Evolutionary conservation across 2,888 invertebrate genomes (phyloP).

Genomic region (Sesia apiformis): DNA sequence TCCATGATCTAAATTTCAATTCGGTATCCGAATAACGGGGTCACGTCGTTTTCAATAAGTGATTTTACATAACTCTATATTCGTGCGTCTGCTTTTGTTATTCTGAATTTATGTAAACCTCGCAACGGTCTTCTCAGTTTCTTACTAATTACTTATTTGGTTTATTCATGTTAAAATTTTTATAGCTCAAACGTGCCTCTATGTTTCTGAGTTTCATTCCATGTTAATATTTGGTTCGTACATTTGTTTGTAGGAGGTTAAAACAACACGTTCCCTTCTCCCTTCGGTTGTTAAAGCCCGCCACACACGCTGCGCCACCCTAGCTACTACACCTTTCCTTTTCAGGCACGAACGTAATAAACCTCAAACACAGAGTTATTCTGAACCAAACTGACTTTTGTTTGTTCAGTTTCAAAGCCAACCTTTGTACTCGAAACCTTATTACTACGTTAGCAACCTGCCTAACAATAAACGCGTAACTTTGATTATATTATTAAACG

Average conservation of each 20-base stretch:
- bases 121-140: neutral
- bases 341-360: slow-evolving; percentile 21
- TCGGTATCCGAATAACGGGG: slow-evolving; percentile 60
- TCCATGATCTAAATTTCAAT: slow-evolving; percentile 65
- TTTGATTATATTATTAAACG: too few relatives aligned
- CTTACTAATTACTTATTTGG: neutral
- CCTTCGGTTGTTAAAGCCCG: slow-evolving; percentile 22
- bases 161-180: neutral
- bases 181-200: neutral
- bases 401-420: slow-evolving; percentile 18
- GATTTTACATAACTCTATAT: slow-evolving; percentile 48
- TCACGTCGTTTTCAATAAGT: slow-evolving; percentile 54
- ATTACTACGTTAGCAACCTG: neutral
- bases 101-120: slow-evolving; percentile 14
- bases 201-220: neutral
- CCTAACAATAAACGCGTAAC: too few relatives aligned
- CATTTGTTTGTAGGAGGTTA: slow-evolving; percentile 21
- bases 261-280: slow-evolving; percentile 31
- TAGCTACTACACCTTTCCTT: slow-evolving; percentile 25
- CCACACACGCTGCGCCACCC: slow-evolving; percentile 39
- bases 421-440: slow-evolving; percentile 12
- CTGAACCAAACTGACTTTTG: slow-evolving; percentile 10
- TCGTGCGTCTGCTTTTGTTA: slow-evolving; percentile 25
- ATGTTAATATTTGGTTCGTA: slow-evolving; percentile 20
- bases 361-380: slow-evolving; percentile 18